Conservation (phyloP, 2,888 invertebrate species). For the Xestia c-nigrum region DNA sequence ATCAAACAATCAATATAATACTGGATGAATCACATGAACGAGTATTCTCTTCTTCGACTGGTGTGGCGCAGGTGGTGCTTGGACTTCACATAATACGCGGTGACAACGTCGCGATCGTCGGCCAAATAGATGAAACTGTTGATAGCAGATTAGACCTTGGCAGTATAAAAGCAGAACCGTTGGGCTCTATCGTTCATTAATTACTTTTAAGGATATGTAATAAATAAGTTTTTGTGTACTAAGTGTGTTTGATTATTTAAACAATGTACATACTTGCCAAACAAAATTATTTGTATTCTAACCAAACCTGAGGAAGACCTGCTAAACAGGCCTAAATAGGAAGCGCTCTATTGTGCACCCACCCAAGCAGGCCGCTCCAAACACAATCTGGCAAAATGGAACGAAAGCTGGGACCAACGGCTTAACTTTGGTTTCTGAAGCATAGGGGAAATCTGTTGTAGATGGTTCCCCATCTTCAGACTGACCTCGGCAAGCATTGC, state of each 20-base stretch:
- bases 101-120: slow-evolving; percentile 98
- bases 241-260: slow-evolving; percentile 31
- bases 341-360: background rate
- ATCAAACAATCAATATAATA: slow-evolving; percentile 99
- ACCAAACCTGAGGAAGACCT: background rate
- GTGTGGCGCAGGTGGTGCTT: slow-evolving; percentile 96
- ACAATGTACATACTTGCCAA: background rate
- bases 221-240: slow-evolving; percentile 72
- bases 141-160: slow-evolving; percentile 95
- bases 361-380: background rate
- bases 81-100: slow-evolving; percentile 99
- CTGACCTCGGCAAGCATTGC: background rate
- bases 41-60: slow-evolving; percentile 98
- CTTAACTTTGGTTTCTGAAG: background rate
- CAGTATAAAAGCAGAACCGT: slow-evolving; percentile 95
- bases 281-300: background rate
- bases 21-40: slow-evolving; percentile 99
- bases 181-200: slow-evolving; percentile 95
- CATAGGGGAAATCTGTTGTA: background rate
- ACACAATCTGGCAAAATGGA: background rate
- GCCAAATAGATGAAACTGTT: slow-evolving; percentile 95
- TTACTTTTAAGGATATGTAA: slow-evolving; percentile 80
- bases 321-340: background rate
- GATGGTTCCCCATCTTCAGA: background rate
- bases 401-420: background rate